Base-by-base conservation (phyloP, 2,888 invertebrate genomes). In the Amiota communis region DNA sequence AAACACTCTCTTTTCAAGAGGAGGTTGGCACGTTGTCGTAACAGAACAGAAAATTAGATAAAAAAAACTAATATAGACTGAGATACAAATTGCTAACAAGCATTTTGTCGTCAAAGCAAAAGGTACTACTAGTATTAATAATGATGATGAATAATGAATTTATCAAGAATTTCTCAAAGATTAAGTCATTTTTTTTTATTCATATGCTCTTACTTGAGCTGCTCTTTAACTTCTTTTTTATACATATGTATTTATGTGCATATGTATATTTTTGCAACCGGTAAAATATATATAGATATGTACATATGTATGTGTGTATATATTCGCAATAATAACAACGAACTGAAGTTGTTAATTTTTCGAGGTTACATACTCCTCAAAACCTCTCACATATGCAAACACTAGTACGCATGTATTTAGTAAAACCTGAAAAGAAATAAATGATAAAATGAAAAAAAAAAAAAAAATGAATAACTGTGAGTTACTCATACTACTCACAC, bases 21-120 rank as follows among this genome's bases (percentile, higher is more conserved):
- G 84, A 86, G 84, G 84, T 84, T 70, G 86, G 82, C 61, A 61
- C 75, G 86, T 84, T 79, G 86, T 85, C 76, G 83, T 81, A 74
- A 73, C 64, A 49, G 20, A 61, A 17, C 36, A 65, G 11, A 53
- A 74, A 23, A 71, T 36, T 65, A 57, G 63, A 59, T 69, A 61
- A 56, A 73, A 56, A 65, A 48, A 59, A 73, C 3, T 56, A 59
- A 56, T 65, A 74, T 68, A 68, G 64, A 23, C 48, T 23, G 70
- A 46, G 67, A 76, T 15, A 59, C 36, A 63, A 47, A 12, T 51
- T 67, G 51, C 67, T 51, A 51, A 51, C 67, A 67, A 51, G 51
- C 67, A 51, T 51, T 67, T 51, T 67, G 67, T 67, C 75, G 71
- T 46, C 48, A 17, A 63, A 72, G 67, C 68, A 51, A 69, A 71